phyloP scores from a whole-genome alignment of 2,888 invertebrate genomes.

The Romanomermis culicivorax region DNA sequence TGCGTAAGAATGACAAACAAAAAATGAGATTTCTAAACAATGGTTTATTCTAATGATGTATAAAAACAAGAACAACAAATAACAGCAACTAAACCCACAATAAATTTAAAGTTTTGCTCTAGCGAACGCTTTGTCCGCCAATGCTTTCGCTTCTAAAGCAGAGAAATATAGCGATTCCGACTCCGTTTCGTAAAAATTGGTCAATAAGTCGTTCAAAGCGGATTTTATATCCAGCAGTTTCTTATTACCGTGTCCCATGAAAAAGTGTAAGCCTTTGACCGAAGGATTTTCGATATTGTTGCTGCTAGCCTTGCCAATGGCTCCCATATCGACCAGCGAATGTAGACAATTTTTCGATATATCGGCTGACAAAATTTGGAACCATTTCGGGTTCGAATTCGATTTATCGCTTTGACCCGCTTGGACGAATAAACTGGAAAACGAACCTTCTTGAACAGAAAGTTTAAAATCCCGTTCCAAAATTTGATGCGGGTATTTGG shows the following conservation, averaged over 20 bases:
- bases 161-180: too few relatives aligned
- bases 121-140: too few relatives aligned
- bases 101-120: too few relatives aligned
- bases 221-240: neutral
- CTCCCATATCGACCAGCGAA: neutral
- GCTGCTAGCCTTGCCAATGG: neutral
- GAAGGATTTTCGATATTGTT: neutral
- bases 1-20: too few relatives aligned
- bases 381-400: too few relatives aligned
- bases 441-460: neutral
- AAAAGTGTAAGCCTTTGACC: neutral
- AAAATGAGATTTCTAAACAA: too few relatives aligned
- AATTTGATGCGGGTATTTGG: neutral
- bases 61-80: too few relatives aligned
- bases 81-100: too few relatives aligned
- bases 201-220: neutral
- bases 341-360: neutral
- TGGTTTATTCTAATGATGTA: too few relatives aligned
- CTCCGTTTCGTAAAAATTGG: neutral
- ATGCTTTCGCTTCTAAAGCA: too few relatives aligned
- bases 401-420: too few relatives aligned
- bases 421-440: too few relatives aligned
- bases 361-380: neutral
- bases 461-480: neutral
- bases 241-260: neutral